Evolutionary conservation across 2,797 vertebrate genomes (phyloP).

Genomic region (Molossus molossus): DNA sequence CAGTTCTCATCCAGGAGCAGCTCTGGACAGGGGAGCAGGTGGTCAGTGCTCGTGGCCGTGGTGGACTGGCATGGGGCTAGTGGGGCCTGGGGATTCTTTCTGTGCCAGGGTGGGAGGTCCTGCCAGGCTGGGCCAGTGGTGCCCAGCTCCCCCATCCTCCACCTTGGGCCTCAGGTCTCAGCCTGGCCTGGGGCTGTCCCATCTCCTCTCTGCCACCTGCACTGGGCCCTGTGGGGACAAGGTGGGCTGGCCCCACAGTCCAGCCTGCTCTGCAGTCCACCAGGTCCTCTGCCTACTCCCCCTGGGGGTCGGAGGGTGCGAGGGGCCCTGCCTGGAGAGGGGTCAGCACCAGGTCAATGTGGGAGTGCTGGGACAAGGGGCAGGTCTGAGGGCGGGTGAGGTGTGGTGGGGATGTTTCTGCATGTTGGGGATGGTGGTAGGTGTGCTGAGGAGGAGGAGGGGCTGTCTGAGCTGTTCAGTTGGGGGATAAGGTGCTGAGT

Average conservation of each 20-base stretch:
- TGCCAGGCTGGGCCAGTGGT: no score
- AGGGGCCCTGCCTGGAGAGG: background rate
- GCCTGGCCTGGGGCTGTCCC: background rate
- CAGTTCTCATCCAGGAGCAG: constrained; percentile 51
- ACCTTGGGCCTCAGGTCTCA: background rate
- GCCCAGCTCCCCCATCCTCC: background rate
- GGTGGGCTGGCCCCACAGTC: fast-evolving
- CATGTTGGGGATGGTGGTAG: fast-evolving
- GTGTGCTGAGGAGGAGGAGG: no score
- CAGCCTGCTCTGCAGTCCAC: background rate
- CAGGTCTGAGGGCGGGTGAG: fast-evolving
- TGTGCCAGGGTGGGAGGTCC: background rate
- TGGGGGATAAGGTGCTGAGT: background rate
- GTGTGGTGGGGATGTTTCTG: background rate
- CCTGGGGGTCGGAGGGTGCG: background rate
- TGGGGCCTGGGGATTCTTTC: fast-evolving
- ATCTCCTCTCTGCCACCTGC: background rate
- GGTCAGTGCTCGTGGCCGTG: background rate
- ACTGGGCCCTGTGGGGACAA: background rate
- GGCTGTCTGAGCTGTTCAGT: background rate
- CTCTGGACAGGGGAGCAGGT: constrained; percentile 60
- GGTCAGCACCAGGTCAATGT: fast-evolving
- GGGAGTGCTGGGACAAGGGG: background rate
- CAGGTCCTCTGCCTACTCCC: fast-evolving
- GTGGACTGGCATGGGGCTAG: fast-evolving